Conservation (phyloP, 2,113 vertebrate genomes). For the Aphelocoma coerulescens region DNA sequence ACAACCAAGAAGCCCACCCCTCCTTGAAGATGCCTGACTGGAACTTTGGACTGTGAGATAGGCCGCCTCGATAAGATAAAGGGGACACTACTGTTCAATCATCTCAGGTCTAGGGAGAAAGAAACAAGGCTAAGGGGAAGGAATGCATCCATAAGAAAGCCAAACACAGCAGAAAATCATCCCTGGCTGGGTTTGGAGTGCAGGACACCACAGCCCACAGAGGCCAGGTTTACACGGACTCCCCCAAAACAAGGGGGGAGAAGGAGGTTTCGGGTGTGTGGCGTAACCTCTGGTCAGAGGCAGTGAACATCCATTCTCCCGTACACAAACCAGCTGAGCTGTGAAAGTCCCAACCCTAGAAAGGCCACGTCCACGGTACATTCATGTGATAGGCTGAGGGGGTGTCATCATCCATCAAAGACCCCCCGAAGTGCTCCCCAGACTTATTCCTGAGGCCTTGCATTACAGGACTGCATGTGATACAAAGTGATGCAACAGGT, state of each 20-base stretch:
- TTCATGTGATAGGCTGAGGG: accelerated
- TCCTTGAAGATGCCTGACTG: neutral
- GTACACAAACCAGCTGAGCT: neutral
- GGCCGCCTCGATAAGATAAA: neutral
- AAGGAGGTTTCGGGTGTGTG: neutral
- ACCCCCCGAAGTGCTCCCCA: neutral
- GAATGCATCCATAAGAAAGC: neutral
- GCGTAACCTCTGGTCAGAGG: neutral
- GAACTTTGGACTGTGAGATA: neutral
- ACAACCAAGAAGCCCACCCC: neutral
- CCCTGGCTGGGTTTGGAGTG: neutral
- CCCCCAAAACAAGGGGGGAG: too few relatives aligned
- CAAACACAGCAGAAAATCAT: neutral
- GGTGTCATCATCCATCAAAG: neutral
- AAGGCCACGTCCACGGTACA: neutral
- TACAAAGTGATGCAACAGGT: neutral
- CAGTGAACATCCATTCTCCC: neutral
- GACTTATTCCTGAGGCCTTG: neutral
- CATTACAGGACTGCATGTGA: neutral
- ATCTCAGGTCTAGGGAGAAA: neutral
- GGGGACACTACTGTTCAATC: neutral
- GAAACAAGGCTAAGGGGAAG: neutral
- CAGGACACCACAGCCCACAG: neutral
- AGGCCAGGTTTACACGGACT: neutral
- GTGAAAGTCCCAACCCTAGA: neutral